Percentiles rank a stretch among this genome's conserved stretches.
Conservation (phyloP, 1,140 invertebrate genomes). For the Sinella curviseta region DNA sequence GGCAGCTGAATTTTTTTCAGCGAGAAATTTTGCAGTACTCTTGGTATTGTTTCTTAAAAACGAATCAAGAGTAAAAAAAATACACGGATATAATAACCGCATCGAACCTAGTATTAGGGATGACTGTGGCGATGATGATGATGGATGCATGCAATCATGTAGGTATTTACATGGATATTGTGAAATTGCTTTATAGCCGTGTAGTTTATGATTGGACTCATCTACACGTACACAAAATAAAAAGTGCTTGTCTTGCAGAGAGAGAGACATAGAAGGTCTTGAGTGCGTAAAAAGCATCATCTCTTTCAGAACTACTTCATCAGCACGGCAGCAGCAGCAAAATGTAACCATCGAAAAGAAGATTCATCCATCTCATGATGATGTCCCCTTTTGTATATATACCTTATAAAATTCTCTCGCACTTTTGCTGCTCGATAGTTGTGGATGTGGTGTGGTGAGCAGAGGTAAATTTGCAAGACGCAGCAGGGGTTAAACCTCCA, state of each 20-base stretch:
- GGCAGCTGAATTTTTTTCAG: too few species aligned
- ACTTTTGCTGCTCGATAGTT: background rate
- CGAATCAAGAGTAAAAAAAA: too few species aligned
- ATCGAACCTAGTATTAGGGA: background rate
- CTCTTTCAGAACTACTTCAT: background rate
- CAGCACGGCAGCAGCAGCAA: background rate
- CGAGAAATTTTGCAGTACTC: too few species aligned
- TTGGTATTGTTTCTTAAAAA: too few species aligned
- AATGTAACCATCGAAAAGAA: too few species aligned
- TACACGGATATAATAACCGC: background rate
- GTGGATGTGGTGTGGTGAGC: background rate
- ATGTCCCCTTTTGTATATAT: too few species aligned
- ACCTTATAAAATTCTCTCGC: too few species aligned
- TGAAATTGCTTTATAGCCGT: background rate
- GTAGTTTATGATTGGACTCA: background rate
- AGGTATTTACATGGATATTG: background rate
- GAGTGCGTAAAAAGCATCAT: too few species aligned
- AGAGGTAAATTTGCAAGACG: slow-evolving; percentile 16
- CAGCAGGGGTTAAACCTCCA: slow-evolving; percentile 17
- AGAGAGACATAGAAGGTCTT: too few species aligned
- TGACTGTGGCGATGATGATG: background rate
- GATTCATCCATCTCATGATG: too few species aligned
- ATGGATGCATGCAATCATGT: background rate
- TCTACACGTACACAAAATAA: background rate
- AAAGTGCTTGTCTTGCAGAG: background rate